These are phyloP conservation scores for Epizoanthus illoricatus DNA, from an alignment of 92 coral and sea anemone species.

Conservation along the genomic window DNA sequence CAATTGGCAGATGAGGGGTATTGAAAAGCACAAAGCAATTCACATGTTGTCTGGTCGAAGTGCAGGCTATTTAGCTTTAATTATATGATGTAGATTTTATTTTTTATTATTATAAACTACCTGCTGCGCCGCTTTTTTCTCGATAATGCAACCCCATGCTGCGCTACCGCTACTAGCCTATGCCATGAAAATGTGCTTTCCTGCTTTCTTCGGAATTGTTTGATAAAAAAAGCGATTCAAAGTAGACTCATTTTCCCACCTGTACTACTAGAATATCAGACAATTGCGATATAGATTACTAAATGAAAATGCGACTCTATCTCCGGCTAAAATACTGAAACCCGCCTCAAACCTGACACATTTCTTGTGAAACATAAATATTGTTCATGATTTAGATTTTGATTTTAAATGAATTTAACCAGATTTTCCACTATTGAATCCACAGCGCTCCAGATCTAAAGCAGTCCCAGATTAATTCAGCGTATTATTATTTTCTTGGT, in stretches of 20 bases:
- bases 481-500: conserved; percentile 63
- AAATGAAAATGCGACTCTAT: conserved; percentile 37
- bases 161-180: conserved; percentile 60
- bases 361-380: neutral
- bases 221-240: conserved; percentile 50
- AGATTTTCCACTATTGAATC: conserved; percentile 22
- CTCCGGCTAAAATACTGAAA: conserved; percentile 7
- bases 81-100: conserved; percentile 95
- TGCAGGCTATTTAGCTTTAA: conserved; percentile 96
- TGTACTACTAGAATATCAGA: conserved; percentile 42
- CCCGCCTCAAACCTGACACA: conserved; percentile 7
- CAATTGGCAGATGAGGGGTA: conserved; percentile 80
- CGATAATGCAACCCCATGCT: conserved; percentile 91
- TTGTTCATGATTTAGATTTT: neutral
- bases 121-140: conserved; percentile 90
- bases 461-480: conserved; percentile 54
- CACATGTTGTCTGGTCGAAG: conserved; percentile 91
- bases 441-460: conserved; percentile 20
- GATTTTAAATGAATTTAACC: conserved; percentile 13
- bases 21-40: conserved; percentile 90
- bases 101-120: conserved; percentile 89
- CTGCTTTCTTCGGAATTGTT: conserved; percentile 56
- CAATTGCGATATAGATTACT: conserved; percentile 22
- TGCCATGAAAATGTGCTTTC: conserved; percentile 73
- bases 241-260: conserved; percentile 55